Base-by-base conservation (phyloP, 2,113 vertebrate genomes). In the Chrysemys picta region DNA sequence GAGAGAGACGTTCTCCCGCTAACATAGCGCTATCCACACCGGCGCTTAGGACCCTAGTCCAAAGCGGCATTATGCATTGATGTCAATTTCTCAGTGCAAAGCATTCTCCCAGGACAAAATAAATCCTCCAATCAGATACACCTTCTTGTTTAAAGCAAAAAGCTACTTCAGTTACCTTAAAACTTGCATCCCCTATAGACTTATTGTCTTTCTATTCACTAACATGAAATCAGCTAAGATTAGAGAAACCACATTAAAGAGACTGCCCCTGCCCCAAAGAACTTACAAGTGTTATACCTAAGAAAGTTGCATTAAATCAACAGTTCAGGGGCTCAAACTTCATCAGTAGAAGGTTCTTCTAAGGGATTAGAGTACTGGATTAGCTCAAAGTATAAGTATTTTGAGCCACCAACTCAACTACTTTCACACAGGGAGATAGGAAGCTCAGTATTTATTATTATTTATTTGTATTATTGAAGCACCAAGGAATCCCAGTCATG, bases 201-300 rank as follows among this genome's bases (percentile, higher is more conserved):
- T 35, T n/a, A 19, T 17, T 19, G 16, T 76, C 10, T 45, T 45
- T 69, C 62, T 69, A 17, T 69, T 76, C 24, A 27, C 38, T 24
- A 45, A 76, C 19, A 45, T 25, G 10, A 76, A 76, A 76, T 42
- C n/a, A 75, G 19, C n/a, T 75, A 76, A 45, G 72, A 45, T 76
- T 42, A 76, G 72, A 76, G 22, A 22, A 19, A 25, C 38, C 9
- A 5, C 7, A 10, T 35, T 19, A 52, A 14, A 50, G 4, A 16
- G 4, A 35, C 49, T 45, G 49, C 24, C 25, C 31, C 38, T 76
- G 10, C 57, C 47, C 84, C 24, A 90, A 50, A 24, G 50, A 82
- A 38, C 0, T 31, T 13, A 62, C 12, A 56, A 0, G 38, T 25
- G 0, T 54, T 12, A 54, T 54, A 8, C 42, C 10, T 9, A 82